Conservation (phyloP, 2,113 vertebrate species). For the Daphoenositta chrysoptera region DNA sequence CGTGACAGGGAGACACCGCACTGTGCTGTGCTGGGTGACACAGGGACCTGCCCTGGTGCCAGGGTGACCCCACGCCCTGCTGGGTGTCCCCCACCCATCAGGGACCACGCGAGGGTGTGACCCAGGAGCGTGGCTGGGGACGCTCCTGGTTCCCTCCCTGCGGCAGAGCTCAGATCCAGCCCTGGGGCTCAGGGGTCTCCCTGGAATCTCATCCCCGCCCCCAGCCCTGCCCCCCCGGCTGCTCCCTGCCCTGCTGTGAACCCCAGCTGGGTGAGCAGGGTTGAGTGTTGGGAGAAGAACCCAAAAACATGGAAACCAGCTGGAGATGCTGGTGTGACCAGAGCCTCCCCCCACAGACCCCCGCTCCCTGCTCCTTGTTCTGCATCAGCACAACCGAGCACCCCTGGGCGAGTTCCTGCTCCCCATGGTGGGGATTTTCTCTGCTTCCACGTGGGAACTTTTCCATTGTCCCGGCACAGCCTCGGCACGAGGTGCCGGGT, state of each 20-base stretch:
- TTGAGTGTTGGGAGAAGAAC: fast-evolving
- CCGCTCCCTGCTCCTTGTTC: not conserved
- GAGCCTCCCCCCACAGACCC: not conserved
- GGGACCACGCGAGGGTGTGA: not conserved
- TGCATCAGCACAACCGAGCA: not conserved
- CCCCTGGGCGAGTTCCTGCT: not conserved
- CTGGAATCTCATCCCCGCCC: not conserved
- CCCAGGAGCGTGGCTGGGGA: fast-evolving
- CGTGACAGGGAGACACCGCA: not conserved
- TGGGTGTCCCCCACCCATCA: not conserved
- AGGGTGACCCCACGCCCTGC: fast-evolving
- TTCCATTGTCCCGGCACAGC: fast-evolving
- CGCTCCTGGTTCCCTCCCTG: fast-evolving
- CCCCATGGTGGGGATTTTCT: not conserved
- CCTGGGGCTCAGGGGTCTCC: not conserved
- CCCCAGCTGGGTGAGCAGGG: fast-evolving
- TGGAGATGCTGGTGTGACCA: fast-evolving
- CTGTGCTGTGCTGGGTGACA: not conserved
- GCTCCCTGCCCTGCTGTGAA: not conserved
- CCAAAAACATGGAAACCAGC: not conserved
- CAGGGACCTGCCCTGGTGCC: not conserved
- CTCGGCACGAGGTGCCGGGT: fast-evolving
- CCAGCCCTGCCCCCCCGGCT: not conserved
- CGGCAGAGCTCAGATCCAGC: not conserved
- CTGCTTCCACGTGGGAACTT: not conserved